Percentiles rank a stretch among this genome's conserved stretches.
phyloP scores from a whole-genome alignment of 2,797 vertebrate species.

The Liasis olivaceus region DNA sequence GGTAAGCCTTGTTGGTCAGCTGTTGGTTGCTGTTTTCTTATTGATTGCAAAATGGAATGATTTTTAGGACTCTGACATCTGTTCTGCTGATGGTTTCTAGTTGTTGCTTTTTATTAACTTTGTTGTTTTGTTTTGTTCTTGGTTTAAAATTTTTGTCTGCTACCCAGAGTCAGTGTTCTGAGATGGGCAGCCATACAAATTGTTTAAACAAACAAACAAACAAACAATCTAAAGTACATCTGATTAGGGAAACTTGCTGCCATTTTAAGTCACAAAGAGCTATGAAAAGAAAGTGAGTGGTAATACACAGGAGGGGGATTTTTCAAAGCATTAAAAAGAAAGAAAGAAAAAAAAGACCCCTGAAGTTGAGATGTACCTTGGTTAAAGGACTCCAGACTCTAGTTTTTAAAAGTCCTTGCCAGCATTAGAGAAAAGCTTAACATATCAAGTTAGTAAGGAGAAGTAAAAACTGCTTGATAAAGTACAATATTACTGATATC shows the following conservation, averaged over 20 bases:
- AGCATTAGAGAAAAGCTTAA: not conserved
- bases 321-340: not conserved
- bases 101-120: not conserved
- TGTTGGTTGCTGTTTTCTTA: not conserved
- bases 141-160: not conserved
- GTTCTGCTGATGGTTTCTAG: not conserved
- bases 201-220: not conserved
- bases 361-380: not conserved
- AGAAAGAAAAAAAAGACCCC: not conserved
- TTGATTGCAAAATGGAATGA: not conserved
- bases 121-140: not conserved
- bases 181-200: not conserved
- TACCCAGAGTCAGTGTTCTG: not conserved
- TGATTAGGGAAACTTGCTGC: not conserved
- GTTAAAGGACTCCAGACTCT: not conserved
- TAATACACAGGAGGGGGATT: not conserved
- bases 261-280: not conserved
- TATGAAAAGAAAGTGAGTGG: not conserved
- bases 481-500: conserved; percentile 34
- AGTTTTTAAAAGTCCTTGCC: conserved; percentile 20
- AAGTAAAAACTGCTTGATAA: conserved; percentile 36
- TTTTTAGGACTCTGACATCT: not conserved
- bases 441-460: not conserved
- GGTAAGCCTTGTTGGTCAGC: not conserved
- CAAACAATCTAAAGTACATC: not conserved